Percentiles rank a stretch among this genome's conserved stretches.
Conservation (phyloP, 2,888 invertebrate species). For the Colletes collaris region DNA sequence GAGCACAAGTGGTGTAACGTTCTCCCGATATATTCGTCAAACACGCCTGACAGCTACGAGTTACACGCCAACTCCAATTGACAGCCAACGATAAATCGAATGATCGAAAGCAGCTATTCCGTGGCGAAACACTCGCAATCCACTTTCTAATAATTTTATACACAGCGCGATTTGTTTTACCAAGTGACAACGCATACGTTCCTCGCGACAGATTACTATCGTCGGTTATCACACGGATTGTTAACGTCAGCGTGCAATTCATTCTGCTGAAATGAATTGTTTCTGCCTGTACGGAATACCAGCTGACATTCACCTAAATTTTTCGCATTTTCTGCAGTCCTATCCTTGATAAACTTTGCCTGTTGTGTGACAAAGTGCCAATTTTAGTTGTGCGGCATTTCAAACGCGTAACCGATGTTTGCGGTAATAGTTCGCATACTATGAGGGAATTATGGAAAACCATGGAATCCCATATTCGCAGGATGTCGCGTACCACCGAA, state of each 20-base stretch:
- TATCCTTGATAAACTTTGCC: constrained; percentile 25
- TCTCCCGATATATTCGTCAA: constrained; percentile 7
- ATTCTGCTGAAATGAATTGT: too few species aligned
- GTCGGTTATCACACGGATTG: neutral
- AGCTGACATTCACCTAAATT: neutral
- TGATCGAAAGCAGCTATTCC: constrained; percentile 5
- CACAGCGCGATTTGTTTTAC: neutral
- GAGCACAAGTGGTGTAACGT: neutral
- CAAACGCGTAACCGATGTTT: constrained; percentile 18
- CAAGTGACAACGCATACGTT: neutral
- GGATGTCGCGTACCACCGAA: neutral
- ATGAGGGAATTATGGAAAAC: constrained; percentile 37
- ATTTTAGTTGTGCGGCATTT: constrained; percentile 1
- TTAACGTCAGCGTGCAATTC: neutral
- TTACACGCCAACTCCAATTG: neutral
- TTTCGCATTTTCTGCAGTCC: neutral
- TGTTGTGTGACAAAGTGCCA: constrained; percentile 19
- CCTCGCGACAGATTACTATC: too few species aligned
- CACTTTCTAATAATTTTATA: constrained; percentile 3
- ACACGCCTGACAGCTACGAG: constrained; percentile 2
- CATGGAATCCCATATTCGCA: constrained; percentile 30
- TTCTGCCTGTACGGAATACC: neutral
- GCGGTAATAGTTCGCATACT: constrained; percentile 38
- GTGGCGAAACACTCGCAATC: neutral
- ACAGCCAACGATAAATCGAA: neutral